Conservation (phyloP, 2,888 invertebrate genomes). For the Lepidocyrtinus sp. region DNA sequence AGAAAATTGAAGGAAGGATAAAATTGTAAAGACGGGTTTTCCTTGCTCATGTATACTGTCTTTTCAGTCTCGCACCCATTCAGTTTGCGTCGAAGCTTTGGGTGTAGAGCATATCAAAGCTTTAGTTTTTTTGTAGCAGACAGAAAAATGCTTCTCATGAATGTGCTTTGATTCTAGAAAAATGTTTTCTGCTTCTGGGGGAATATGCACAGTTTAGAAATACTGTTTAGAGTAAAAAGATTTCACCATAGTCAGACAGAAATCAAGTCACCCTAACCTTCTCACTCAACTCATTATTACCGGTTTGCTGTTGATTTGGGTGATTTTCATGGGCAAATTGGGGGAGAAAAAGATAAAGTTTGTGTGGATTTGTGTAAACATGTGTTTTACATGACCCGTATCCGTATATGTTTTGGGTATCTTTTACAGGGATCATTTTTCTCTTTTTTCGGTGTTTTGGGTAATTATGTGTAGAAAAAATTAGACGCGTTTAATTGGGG, state of each 20-base stretch:
- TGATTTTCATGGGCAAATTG: constrained; percentile 34
- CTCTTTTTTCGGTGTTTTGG: constrained; percentile 37
- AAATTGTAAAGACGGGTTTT: no score
- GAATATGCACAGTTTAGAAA: background rate
- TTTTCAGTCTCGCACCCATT: background rate
- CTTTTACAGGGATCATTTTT: constrained; percentile 41
- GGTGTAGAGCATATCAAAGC: no score
- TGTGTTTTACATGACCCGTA: constrained; percentile 57
- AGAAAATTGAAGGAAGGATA: background rate
- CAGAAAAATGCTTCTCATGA: no score
- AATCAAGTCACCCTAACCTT: constrained; percentile 31
- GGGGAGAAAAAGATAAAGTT: background rate
- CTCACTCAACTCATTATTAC: background rate
- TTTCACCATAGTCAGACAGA: constrained; percentile 23
- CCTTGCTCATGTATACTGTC: background rate
- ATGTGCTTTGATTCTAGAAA: no score
- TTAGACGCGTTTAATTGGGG: no score
- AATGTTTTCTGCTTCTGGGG: background rate
- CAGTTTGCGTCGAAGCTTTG: no score
- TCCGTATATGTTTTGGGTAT: constrained; percentile 51
- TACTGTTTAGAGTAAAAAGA: background rate
- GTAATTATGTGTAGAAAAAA: constrained; percentile 53
- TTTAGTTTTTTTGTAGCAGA: no score
- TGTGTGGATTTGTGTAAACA: constrained; percentile 50
- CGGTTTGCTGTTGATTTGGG: constrained; percentile 33